A percentile compares a stretch with the other conserved stretches of the same genome.
phyloP scores from a whole-genome alignment of 2,888 invertebrate genomes.

The Phyllotreta striolata region DNA sequence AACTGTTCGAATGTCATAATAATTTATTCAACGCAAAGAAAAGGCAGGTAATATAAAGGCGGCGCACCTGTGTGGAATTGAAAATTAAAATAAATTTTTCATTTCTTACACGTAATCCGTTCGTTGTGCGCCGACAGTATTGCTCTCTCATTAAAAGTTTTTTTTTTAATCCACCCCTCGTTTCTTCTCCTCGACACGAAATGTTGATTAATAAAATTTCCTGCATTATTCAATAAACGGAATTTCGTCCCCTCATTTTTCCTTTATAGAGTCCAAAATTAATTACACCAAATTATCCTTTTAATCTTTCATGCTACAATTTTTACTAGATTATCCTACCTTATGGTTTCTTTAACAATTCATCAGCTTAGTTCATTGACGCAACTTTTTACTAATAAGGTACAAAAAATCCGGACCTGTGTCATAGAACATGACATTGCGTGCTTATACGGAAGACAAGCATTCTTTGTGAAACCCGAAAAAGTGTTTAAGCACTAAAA shows the following conservation, averaged over 20 bases:
- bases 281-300: no score
- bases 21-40: conserved; percentile 36
- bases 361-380: neutral
- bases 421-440: conserved; percentile 4
- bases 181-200: conserved; percentile 13
- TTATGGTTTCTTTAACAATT: neutral
- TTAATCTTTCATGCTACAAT: no score
- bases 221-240: conserved; percentile 16
- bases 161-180: no score
- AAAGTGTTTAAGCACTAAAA: neutral
- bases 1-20: conserved; percentile 36
- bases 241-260: neutral
- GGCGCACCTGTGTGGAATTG: conserved; percentile 35
- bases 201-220: conserved; percentile 19
- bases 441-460: neutral
- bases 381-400: no score
- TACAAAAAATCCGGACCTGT: neutral
- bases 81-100: conserved; percentile 28
- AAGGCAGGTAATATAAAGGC: conserved; percentile 23
- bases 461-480: no score
- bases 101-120: conserved; percentile 26
- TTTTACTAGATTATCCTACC: neutral
- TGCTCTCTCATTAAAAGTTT: conserved; percentile 24
- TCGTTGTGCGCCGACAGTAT: conserved; percentile 2
- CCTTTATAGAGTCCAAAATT: no score